Percentiles rank a stretch among this genome's conserved stretches.
phyloP scores from a whole-genome alignment of 92 coral and sea anemone genomes.

The Phenganax subtilis region DNA sequence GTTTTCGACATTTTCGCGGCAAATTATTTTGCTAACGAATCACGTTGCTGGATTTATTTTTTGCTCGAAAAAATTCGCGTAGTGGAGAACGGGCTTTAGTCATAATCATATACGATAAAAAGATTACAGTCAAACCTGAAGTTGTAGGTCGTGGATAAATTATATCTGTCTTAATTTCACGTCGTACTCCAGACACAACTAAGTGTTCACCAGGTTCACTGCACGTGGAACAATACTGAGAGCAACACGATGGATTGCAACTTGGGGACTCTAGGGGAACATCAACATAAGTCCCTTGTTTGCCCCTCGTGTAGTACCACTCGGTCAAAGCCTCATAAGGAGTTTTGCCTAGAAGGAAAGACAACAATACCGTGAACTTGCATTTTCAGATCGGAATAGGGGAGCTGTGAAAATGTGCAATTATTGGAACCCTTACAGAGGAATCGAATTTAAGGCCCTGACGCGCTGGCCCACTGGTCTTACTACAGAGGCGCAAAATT shows the following conservation, averaged over 20 bases:
- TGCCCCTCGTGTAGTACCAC: conserved; percentile 78
- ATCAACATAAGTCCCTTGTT: conserved; percentile 76
- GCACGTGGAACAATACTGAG: conserved; percentile 67
- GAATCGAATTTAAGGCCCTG: no score
- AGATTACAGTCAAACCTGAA: not conserved
- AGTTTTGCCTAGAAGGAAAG: conserved; percentile 57
- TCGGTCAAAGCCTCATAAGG: conserved; percentile 86
- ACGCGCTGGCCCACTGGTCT: no score
- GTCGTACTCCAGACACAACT: conserved; percentile 2
- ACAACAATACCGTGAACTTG: not conserved
- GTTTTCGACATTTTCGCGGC: no score
- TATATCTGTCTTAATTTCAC: not conserved
- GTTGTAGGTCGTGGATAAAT: not conserved
- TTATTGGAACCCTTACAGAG: no score
- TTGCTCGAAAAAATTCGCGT: no score
- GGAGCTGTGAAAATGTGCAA: no score
- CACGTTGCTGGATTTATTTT: no score
- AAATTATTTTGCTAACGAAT: no score
- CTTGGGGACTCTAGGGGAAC: conserved; percentile 68
- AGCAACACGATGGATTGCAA: conserved; percentile 93
- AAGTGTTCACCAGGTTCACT: conserved; percentile 47
- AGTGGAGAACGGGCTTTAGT: no score
- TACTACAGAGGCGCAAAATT: no score
- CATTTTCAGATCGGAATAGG: not conserved
- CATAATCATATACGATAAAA: not conserved